Conservation (phyloP, 2,797 vertebrate genomes). For the Pygocentrus nattereri region DNA sequence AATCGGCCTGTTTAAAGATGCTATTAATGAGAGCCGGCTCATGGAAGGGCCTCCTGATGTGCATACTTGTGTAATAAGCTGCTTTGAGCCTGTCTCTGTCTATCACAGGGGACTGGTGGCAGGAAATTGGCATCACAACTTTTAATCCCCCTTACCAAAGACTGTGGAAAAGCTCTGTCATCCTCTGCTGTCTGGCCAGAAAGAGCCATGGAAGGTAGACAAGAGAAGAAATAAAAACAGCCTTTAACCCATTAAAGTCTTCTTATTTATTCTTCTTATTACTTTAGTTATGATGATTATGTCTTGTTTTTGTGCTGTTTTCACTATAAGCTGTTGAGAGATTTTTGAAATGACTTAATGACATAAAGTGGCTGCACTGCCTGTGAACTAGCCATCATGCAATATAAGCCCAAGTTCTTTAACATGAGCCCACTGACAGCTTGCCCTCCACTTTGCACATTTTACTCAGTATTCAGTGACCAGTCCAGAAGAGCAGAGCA, state of each 20-base stretch:
- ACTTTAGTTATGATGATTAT: too few species aligned
- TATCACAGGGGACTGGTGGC: not conserved
- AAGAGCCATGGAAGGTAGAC: not conserved
- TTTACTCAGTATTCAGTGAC: too few species aligned
- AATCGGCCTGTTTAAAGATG: constrained; percentile 31
- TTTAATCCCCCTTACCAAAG: constrained; percentile 45
- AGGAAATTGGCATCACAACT: constrained; percentile 46
- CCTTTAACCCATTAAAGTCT: too few species aligned
- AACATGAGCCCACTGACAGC: too few species aligned
- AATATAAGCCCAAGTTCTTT: too few species aligned
- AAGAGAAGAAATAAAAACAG: not conserved
- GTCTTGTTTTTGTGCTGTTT: too few species aligned
- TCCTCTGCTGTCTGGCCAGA: not conserved
- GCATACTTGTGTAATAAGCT: constrained; percentile 45
- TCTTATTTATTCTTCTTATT: not conserved
- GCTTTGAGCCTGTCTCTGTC: constrained; percentile 34
- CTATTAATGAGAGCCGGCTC: constrained; percentile 35
- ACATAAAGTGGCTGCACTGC: too few species aligned
- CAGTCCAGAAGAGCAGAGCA: too few species aligned
- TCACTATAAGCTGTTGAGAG: too few species aligned
- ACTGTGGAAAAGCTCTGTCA: not conserved
- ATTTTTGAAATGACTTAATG: too few species aligned
- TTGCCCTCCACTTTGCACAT: too few species aligned
- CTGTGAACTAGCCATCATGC: too few species aligned
- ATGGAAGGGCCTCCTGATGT: constrained; percentile 19